These are phyloP conservation scores for Drosophila nigricruria DNA, from an alignment of 2,888 invertebrate species.

Conservation along the genomic window DNA sequence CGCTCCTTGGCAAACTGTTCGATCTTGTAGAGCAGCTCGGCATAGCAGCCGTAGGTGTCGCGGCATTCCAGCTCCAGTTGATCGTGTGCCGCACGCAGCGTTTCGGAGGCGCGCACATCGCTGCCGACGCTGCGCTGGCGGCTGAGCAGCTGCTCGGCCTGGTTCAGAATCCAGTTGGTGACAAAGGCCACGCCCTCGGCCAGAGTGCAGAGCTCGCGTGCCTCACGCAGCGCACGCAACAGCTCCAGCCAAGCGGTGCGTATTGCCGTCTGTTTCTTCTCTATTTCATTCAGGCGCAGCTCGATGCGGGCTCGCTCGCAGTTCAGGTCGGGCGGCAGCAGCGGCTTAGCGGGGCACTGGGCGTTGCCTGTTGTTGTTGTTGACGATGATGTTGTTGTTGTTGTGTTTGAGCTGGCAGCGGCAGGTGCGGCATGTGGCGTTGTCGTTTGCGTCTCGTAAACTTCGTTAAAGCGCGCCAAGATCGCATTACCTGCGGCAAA, in stretches of 20 bases:
- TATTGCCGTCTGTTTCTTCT: constrained; percentile 87
- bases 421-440: constrained; percentile 38
- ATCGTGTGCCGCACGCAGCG: constrained; percentile 90
- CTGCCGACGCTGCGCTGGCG: constrained; percentile 90
- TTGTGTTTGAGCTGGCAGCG: constrained; percentile 27
- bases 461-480: constrained; percentile 84
- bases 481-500: constrained; percentile 82
- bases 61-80: constrained; percentile 91
- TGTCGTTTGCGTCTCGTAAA: constrained; percentile 71
- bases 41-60: constrained; percentile 92
- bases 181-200: constrained; percentile 90
- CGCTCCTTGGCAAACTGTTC: constrained; percentile 87
- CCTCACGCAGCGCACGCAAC: constrained; percentile 87
- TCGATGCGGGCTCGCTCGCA: constrained; percentile 88
- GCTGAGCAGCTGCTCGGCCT: constrained; percentile 90
- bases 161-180: constrained; percentile 91
- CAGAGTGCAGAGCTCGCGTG: constrained; percentile 87
- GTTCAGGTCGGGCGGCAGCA: constrained; percentile 87
- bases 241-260: constrained; percentile 88
- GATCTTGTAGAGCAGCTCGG: constrained; percentile 91
- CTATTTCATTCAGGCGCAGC: constrained; percentile 87
- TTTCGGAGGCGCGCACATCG: constrained; percentile 90
- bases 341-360: constrained; percentile 43
- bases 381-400: constrained; percentile 23
- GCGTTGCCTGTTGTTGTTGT: constrained; percentile 25